These are phyloP conservation scores for Amorpha juglandis DNA, from an alignment of 2,888 invertebrate genomes.

Conservation along the genomic window DNA sequence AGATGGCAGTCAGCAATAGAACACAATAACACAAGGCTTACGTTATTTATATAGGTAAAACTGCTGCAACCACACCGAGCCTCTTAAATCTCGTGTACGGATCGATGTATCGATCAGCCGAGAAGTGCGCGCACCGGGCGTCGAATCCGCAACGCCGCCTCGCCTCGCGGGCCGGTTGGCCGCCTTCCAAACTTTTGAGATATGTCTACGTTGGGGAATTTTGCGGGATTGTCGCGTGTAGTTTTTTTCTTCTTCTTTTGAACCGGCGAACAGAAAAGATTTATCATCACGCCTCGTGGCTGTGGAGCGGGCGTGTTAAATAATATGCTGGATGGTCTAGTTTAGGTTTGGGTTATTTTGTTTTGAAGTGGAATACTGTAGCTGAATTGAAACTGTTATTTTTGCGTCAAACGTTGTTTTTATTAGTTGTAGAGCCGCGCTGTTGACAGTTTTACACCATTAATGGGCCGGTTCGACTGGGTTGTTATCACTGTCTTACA, in stretches of 20 bases:
- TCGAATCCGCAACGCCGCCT: slow-evolving; percentile 23
- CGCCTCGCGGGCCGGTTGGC: slow-evolving; percentile 21
- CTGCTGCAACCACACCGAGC: neutral
- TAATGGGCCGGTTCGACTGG: no score
- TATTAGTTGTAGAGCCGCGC: no score
- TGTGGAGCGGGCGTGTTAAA: slow-evolving; percentile 23
- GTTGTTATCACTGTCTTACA: no score
- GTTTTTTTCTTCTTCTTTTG: slow-evolving; percentile 15
- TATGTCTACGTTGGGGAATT: slow-evolving; percentile 26
- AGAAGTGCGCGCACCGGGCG: slow-evolving; percentile 10
- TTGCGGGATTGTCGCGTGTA: slow-evolving; percentile 27
- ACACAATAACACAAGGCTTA: no score
- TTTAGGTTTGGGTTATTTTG: neutral
- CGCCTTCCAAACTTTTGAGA: slow-evolving; percentile 28
- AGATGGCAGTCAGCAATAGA: no score
- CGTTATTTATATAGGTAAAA: no score
- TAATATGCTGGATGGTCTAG: slow-evolving; percentile 18
- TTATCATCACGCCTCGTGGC: slow-evolving; percentile 25
- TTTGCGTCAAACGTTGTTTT: no score
- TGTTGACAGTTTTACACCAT: no score
- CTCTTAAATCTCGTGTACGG: neutral
- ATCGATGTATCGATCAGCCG: slow-evolving; percentile 23
- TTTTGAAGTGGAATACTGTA: no score
- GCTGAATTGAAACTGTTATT: no score
- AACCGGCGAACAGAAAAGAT: slow-evolving; percentile 12